These are phyloP conservation scores for Rhabditoides inermis DNA, from an alignment of 2,888 invertebrate genomes.

Conservation along the genomic window DNA sequence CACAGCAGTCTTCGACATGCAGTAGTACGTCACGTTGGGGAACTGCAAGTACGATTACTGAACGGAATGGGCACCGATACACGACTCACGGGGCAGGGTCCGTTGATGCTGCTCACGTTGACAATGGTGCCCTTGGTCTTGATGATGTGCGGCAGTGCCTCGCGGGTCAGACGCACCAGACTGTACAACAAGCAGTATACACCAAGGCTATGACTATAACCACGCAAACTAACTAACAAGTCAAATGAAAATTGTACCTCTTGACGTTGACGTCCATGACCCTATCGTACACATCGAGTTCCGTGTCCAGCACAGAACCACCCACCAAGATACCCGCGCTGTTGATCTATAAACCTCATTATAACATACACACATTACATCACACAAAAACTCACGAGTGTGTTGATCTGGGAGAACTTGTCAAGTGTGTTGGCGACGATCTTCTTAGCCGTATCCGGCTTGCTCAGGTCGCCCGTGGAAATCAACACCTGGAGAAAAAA, in stretches of 20 bases:
- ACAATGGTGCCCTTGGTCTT: slow-evolving; percentile 69
- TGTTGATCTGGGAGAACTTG: slow-evolving; percentile 42
- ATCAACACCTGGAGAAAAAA: slow-evolving; percentile 44
- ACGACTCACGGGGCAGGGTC: slow-evolving; percentile 65
- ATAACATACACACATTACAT: neutral
- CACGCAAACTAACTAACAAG: neutral
- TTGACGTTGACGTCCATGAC: slow-evolving; percentile 74
- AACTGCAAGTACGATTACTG: slow-evolving; percentile 57
- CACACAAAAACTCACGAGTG: slow-evolving; percentile 21
- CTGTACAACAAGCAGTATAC: slow-evolving; percentile 20
- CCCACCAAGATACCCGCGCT: slow-evolving; percentile 45
- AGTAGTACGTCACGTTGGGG: slow-evolving; percentile 76
- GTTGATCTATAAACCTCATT: slow-evolving; percentile 31
- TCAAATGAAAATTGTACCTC: slow-evolving; percentile 22
- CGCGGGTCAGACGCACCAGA: slow-evolving; percentile 40
- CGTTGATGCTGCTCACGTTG: slow-evolving; percentile 84
- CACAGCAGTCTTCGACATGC: slow-evolving; percentile 79
- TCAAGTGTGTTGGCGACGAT: slow-evolving; percentile 36
- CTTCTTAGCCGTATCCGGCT: slow-evolving; percentile 24
- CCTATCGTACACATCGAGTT: slow-evolving; percentile 68
- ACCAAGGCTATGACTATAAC: neutral
- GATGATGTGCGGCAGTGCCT: slow-evolving; percentile 46
- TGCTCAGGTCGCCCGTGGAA: slow-evolving; percentile 54
- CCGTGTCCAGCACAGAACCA: slow-evolving; percentile 35
- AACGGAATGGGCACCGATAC: neutral